Evolutionary conservation across 2,888 invertebrate species (phyloP).

Genomic region (Choristoneura rosaceana): DNA sequence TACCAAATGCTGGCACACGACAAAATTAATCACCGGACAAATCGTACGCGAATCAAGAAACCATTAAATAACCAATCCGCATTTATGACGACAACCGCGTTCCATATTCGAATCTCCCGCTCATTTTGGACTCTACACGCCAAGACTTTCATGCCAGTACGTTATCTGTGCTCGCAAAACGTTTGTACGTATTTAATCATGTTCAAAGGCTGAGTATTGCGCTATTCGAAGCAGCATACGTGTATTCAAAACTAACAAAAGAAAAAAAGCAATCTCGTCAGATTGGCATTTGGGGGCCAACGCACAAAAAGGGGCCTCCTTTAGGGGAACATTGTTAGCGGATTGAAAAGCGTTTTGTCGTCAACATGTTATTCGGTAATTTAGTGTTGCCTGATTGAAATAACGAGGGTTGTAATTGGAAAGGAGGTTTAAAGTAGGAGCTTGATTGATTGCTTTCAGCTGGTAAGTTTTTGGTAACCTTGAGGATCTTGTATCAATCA

Average conservation of each 20-base stretch:
- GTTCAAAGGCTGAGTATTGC: slow-evolving; percentile 74
- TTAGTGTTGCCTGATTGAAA: slow-evolving; percentile 80
- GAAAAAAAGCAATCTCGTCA: slow-evolving; percentile 84
- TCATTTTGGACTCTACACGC: slow-evolving; percentile 46
- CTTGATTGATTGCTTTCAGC: slow-evolving; percentile 66
- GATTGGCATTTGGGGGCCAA: slow-evolving; percentile 83
- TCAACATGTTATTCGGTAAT: slow-evolving; percentile 84
- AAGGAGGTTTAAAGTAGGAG: slow-evolving; percentile 71
- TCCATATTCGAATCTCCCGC: slow-evolving; percentile 42
- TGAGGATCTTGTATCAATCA: background rate
- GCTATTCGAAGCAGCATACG: slow-evolving; percentile 71
- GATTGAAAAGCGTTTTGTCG: slow-evolving; percentile 84
- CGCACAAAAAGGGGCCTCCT: slow-evolving; percentile 67
- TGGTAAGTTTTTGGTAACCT: slow-evolving; percentile 23
- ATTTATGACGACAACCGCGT: slow-evolving; percentile 54
- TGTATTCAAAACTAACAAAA: slow-evolving; percentile 84
- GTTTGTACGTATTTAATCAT: slow-evolving; percentile 79
- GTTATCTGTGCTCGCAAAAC: slow-evolving; percentile 47
- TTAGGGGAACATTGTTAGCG: slow-evolving; percentile 75
- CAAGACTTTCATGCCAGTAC: slow-evolving; percentile 40
- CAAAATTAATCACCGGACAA: slow-evolving; percentile 79
- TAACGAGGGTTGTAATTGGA: slow-evolving; percentile 77
- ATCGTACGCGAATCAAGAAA: slow-evolving; percentile 76
- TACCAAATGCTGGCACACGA: slow-evolving; percentile 50
- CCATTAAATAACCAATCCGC: slow-evolving; percentile 83